These are phyloP conservation scores for Aplocera efformata DNA, from an alignment of 2,888 invertebrate species.

Conservation along the genomic window DNA sequence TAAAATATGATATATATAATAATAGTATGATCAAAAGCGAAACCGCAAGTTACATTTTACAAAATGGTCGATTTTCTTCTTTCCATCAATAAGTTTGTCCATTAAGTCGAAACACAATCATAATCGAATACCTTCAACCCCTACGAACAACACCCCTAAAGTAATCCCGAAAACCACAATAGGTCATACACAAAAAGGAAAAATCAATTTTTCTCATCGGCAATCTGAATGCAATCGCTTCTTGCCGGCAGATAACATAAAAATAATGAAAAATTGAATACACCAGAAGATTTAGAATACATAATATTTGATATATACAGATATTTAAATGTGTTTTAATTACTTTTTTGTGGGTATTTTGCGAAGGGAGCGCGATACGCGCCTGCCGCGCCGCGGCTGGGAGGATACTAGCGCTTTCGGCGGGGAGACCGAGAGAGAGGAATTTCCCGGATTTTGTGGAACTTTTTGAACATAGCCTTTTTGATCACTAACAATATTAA, in stretches of 20 bases:
- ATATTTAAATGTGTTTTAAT: slow-evolving; percentile 19
- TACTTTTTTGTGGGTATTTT: slow-evolving; percentile 40
- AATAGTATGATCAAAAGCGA: no score
- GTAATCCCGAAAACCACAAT: slow-evolving; percentile 42
- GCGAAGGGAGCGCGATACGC: slow-evolving; percentile 50
- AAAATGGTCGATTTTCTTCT: not conserved
- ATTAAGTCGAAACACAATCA: slow-evolving; percentile 1
- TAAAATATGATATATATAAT: no score
- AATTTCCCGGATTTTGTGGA: slow-evolving; percentile 38
- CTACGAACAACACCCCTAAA: slow-evolving; percentile 16
- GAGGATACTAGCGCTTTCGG: slow-evolving; percentile 43
- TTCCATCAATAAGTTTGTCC: no score
- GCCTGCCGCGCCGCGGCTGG: slow-evolving; percentile 64
- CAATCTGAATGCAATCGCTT: slow-evolving; percentile 32
- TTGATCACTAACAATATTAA: not conserved
- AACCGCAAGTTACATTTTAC: no score
- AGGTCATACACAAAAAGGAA: slow-evolving; percentile 45
- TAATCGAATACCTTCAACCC: not conserved
- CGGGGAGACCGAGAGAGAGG: slow-evolving; percentile 26
- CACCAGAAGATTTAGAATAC: slow-evolving; percentile 33
- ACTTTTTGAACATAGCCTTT: slow-evolving; percentile 14
- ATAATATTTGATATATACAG: slow-evolving; percentile 16
- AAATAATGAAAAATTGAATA: slow-evolving; percentile 3
- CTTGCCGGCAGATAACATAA: slow-evolving; percentile 14
- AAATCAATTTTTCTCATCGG: slow-evolving; percentile 58